phyloP scores from a whole-genome alignment of 2,888 invertebrate genomes.

The Tetranychus truncatus region DNA sequence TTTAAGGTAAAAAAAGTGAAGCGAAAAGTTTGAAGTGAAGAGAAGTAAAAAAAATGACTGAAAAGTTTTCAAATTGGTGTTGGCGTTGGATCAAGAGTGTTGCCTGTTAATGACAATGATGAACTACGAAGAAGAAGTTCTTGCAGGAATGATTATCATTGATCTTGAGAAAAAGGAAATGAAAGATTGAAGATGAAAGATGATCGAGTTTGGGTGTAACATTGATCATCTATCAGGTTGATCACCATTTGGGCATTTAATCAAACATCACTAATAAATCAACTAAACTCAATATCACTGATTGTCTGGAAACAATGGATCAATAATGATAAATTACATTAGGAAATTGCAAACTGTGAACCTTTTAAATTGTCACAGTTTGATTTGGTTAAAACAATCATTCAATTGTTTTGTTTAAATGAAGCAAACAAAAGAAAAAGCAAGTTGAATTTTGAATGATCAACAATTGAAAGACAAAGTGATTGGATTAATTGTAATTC shows the following conservation, averaged over 20 bases:
- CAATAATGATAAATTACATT: too few relatives aligned
- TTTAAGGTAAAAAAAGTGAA: not conserved
- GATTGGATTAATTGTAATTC: too few relatives aligned
- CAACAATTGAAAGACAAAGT: too few relatives aligned
- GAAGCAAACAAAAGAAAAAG: too few relatives aligned
- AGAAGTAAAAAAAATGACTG: not conserved
- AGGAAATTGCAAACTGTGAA: too few relatives aligned
- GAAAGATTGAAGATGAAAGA: not conserved
- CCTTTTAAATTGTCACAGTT: too few relatives aligned
- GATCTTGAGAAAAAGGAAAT: not conserved
- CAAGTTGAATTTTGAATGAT: too few relatives aligned
- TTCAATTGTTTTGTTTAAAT: too few relatives aligned
- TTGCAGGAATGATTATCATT: not conserved
- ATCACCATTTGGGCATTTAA: not conserved
- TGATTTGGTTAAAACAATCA: too few relatives aligned
- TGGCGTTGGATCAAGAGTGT: not conserved
- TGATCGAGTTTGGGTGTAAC: not conserved
- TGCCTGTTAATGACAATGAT: not conserved
- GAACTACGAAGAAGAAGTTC: not conserved
- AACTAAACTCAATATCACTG: too few relatives aligned
- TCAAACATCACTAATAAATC: not conserved
- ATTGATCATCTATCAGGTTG: not conserved
- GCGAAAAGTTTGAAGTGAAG: not conserved
- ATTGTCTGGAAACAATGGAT: too few relatives aligned
- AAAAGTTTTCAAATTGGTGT: conserved; percentile 3